Conservation (phyloP, 1,140 invertebrate species). For the Cotesia vestalis region DNA sequence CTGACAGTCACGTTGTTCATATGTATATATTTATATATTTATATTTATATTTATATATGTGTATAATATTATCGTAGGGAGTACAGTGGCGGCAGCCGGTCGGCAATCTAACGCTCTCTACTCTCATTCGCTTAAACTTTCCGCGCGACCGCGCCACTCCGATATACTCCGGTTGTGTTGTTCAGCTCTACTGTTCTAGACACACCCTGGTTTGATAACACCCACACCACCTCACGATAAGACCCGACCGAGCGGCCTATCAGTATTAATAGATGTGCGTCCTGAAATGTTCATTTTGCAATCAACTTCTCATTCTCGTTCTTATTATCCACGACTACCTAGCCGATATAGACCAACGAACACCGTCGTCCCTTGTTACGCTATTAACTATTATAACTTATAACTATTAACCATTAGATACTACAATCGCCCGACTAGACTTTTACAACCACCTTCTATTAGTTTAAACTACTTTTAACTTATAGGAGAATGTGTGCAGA, state of each 20-base stretch:
- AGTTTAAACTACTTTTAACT: too few relatives aligned
- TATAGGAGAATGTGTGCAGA: too few relatives aligned
- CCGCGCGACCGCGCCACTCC: conserved; percentile 17
- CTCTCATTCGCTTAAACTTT: conserved; percentile 15
- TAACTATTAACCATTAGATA: too few relatives aligned
- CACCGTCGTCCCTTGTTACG: too few relatives aligned
- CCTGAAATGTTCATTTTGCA: conserved; percentile 52
- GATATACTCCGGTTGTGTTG: too few relatives aligned
- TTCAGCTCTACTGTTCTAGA: conserved; percentile 35
- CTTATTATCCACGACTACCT: background rate
- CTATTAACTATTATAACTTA: too few relatives aligned
- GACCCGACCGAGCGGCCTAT: conserved; percentile 19
- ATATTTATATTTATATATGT: too few relatives aligned
- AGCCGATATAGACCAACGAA: background rate
- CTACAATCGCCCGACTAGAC: too few relatives aligned
- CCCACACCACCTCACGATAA: conserved; percentile 61
- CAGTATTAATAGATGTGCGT: conserved; percentile 60
- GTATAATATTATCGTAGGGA: background rate
- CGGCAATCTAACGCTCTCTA: conserved; percentile 26
- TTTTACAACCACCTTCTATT: too few relatives aligned
- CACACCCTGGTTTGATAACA: conserved; percentile 64
- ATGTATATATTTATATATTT: too few relatives aligned
- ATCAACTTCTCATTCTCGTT: conserved; percentile 24
- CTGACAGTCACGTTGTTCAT: conserved; percentile 37
- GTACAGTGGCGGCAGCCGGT: conserved; percentile 26